Percentiles rank a stretch among this genome's conserved stretches.
Evolutionary conservation across 1,140 invertebrate genomes (phyloP).

Genomic region (Zaprionus capensis): DNA sequence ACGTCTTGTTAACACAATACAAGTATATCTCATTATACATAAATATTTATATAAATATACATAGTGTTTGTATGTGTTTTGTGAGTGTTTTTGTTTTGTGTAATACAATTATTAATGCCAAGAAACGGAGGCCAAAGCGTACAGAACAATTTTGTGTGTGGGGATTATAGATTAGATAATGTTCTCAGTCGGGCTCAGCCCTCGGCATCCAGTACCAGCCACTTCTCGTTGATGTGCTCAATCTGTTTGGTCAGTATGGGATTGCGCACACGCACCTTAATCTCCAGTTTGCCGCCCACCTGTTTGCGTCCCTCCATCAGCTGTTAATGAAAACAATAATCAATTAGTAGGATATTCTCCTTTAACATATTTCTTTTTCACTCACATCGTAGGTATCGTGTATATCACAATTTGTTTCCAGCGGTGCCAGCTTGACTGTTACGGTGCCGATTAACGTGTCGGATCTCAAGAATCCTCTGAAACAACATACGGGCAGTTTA

Average conservation of each 20-base stretch:
- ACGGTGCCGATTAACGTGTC: slow-evolving; percentile 94
- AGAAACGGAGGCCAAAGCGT: slow-evolving; percentile 37
- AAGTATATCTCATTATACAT: slow-evolving; percentile 60
- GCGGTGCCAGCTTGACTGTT: slow-evolving; percentile 91
- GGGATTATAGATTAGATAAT: slow-evolving; percentile 12
- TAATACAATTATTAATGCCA: slow-evolving; percentile 48
- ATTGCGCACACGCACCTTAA: slow-evolving; percentile 95
- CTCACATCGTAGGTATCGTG: slow-evolving; percentile 97
- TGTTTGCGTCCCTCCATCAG: slow-evolving; percentile 95
- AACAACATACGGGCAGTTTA: slow-evolving; percentile 86
- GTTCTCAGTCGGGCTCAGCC: slow-evolving; percentile 13
- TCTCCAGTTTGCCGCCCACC: slow-evolving; percentile 95
- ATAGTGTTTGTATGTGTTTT: slow-evolving; percentile 51
- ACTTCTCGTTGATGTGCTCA: slow-evolving; percentile 95
- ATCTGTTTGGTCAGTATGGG: slow-evolving; percentile 96
- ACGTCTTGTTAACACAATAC: slow-evolving; percentile 55
- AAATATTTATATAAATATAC: slow-evolving; percentile 59
- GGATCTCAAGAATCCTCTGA: slow-evolving; percentile 94
- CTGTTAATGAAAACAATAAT: slow-evolving; percentile 85
- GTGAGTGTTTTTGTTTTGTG: slow-evolving; percentile 43
- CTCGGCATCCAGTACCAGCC: slow-evolving; percentile 91
- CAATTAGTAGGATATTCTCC: neutral
- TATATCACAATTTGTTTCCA: slow-evolving; percentile 94
- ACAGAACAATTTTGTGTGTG: slow-evolving; percentile 31
- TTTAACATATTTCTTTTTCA: slow-evolving; percentile 51